phyloP scores from a whole-genome alignment of 2,888 invertebrate genomes.

The Plebejus melissa region DNA sequence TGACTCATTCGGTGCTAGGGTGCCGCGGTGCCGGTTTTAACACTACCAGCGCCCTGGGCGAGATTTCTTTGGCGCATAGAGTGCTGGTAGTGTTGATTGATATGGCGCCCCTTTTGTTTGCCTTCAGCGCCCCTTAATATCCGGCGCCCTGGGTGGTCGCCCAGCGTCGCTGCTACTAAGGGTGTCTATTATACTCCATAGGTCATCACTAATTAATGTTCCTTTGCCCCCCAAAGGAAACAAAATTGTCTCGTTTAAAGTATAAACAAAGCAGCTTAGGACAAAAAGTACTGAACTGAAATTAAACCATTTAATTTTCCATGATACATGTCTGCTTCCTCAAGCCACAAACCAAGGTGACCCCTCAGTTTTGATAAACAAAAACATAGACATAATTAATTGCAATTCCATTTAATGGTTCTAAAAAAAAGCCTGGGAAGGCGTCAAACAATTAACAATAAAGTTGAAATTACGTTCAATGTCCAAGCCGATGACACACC shows the following conservation, averaged over 20 bases:
- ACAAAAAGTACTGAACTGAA: slow-evolving; percentile 1
- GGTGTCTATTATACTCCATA: too few species aligned
- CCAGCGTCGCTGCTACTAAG: too few species aligned
- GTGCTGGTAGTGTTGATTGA: too few species aligned
- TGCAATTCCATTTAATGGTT: slow-evolving; percentile 1
- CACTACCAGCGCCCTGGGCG: too few species aligned
- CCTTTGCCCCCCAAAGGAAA: too few species aligned
- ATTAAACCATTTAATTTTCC: slow-evolving; percentile 24
- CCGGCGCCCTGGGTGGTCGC: too few species aligned
- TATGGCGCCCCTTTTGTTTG: too few species aligned
- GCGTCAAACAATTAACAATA: slow-evolving; percentile 26
- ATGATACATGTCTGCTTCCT: slow-evolving; percentile 15
- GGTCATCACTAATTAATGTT: too few species aligned
- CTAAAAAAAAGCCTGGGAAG: slow-evolving; percentile 25
- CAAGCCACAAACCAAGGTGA: slow-evolving; percentile 17
- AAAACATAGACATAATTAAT: slow-evolving; percentile 12
- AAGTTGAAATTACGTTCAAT: slow-evolving; percentile 22
- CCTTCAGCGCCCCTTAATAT: too few species aligned
- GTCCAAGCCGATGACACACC: slow-evolving; percentile 11
- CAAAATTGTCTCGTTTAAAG: background rate
- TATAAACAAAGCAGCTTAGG: background rate
- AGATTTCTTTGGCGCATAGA: too few species aligned
- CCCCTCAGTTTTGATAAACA: background rate
- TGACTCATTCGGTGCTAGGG: too few species aligned
- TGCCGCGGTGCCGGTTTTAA: too few species aligned